Evolutionary conservation across 2,888 invertebrate species (phyloP).

Genomic region (Megastigmus dorsalis): DNA sequence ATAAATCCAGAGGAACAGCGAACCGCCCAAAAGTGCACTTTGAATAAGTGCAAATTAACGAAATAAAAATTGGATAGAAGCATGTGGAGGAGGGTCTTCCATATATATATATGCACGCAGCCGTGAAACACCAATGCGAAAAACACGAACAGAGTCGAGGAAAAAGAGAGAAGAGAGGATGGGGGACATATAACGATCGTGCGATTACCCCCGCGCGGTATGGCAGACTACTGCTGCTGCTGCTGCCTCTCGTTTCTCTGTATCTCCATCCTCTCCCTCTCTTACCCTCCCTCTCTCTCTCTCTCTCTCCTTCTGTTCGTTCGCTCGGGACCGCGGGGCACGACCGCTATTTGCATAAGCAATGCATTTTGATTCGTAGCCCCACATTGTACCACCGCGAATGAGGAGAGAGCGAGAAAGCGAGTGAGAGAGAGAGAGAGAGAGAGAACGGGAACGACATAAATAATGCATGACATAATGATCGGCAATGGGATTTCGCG

Average conservation of each 20-base stretch:
- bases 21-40: not conserved
- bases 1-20: not conserved
- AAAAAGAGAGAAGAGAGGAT: conserved; percentile 24
- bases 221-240: not conserved
- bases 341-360: conserved; percentile 72
- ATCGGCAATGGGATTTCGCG: conserved; percentile 62
- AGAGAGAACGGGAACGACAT: conserved; percentile 65
- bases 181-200: conserved; percentile 14
- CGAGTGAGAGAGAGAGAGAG: not conserved
- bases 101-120: not conserved
- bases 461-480: conserved; percentile 73
- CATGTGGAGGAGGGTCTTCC: no score
- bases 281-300: conserved; percentile 45
- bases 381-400: conserved; percentile 55
- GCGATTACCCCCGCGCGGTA: conserved; percentile 41
- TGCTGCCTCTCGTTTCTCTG: conserved; percentile 7
- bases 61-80: conserved; percentile 27
- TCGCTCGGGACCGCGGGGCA: conserved; percentile 61
- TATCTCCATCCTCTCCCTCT: conserved; percentile 46
- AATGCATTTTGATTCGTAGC: conserved; percentile 73
- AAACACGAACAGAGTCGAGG: not conserved
- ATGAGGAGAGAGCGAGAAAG: not conserved
- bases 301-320: conserved; percentile 47
- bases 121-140: not conserved
- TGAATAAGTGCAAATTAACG: conserved; percentile 33